phyloP scores from a whole-genome alignment of 2,113 vertebrate genomes.

The Ophthalmolycus amberensis region DNA sequence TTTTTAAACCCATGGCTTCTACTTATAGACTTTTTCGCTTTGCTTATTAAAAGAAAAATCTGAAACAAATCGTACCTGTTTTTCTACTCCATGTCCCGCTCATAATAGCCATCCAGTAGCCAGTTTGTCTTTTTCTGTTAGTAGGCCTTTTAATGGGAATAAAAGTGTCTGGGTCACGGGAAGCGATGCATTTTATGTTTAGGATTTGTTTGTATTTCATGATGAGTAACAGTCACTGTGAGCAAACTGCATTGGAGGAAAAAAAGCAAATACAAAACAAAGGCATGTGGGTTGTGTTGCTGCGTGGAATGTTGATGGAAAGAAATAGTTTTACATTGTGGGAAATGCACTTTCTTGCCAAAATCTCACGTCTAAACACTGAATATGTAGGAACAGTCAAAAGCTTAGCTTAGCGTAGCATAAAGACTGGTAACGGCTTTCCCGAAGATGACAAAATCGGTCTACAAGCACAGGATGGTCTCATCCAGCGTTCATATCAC shows the following conservation, averaged over 20 bases:
- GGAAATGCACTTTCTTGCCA: too few relatives aligned
- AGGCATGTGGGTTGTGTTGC: background rate
- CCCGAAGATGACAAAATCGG: too few relatives aligned
- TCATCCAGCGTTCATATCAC: too few relatives aligned
- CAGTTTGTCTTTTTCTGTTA: background rate
- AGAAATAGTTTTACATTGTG: too few relatives aligned
- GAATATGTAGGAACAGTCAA: too few relatives aligned
- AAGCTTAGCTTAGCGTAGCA: too few relatives aligned
- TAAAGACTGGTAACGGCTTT: too few relatives aligned
- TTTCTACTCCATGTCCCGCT: background rate
- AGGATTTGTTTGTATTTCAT: conserved; percentile 19
- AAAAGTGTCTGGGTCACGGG: background rate
- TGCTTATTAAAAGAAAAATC: conserved; percentile 12
- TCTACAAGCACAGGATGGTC: too few relatives aligned
- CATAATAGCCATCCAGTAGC: conserved; percentile 5
- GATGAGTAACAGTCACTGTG: background rate
- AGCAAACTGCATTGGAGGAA: background rate
- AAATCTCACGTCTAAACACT: too few relatives aligned
- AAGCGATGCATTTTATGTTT: conserved; percentile 10
- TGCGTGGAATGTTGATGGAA: background rate
- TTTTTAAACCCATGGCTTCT: background rate
- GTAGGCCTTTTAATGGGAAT: background rate
- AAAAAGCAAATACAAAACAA: background rate
- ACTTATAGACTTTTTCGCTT: conserved; percentile 2
- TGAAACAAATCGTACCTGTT: background rate